phyloP scores from a whole-genome alignment of 2,888 invertebrate species.

The Heterodera filipjevi region DNA sequence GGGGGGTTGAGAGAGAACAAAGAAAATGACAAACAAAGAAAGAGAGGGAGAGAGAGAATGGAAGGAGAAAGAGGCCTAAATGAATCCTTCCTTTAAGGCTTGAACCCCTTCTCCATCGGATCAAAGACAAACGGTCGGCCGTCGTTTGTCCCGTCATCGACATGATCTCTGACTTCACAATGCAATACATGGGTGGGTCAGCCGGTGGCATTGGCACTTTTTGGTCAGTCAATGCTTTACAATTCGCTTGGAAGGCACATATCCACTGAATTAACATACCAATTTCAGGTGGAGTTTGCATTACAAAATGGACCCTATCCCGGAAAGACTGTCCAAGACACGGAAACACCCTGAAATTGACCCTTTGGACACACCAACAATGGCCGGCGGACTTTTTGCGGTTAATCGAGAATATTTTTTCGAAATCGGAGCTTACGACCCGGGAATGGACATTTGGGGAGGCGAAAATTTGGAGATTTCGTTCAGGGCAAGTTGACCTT shows the following conservation, averaged over 20 bases:
- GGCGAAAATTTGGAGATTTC: conserved; percentile 97
- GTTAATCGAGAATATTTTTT: conserved; percentile 90
- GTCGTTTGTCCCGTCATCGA: conserved; percentile 93
- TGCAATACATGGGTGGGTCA: conserved; percentile 73
- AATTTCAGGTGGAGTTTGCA: conserved; percentile 67
- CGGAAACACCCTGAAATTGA: conserved; percentile 49
- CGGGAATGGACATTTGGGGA: conserved; percentile 97
- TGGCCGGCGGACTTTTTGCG: conserved; percentile 97
- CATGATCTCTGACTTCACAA: conserved; percentile 81
- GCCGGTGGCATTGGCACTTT: conserved; percentile 23
- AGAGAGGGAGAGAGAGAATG: too few relatives aligned
- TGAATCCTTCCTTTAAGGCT: conserved; percentile 71
- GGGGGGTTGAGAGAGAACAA: too few relatives aligned
- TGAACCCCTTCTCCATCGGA: conserved; percentile 83
- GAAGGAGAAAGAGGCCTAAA: neutral
- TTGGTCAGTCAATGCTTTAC: conserved; percentile 7
- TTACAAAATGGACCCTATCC: conserved; percentile 73
- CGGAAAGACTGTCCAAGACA: conserved; percentile 73
- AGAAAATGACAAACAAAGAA: too few relatives aligned
- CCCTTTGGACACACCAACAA: conserved; percentile 75
- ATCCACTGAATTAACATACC: too few relatives aligned
- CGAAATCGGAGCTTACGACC: conserved; percentile 78
- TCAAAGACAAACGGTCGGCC: conserved; percentile 79
- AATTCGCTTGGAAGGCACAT: too few relatives aligned
- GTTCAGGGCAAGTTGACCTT: conserved; percentile 75